A percentile compares a stretch with the other conserved stretches of the same genome.
Conservation (phyloP, 2,113 vertebrate species). For the Elachura formosa region DNA sequence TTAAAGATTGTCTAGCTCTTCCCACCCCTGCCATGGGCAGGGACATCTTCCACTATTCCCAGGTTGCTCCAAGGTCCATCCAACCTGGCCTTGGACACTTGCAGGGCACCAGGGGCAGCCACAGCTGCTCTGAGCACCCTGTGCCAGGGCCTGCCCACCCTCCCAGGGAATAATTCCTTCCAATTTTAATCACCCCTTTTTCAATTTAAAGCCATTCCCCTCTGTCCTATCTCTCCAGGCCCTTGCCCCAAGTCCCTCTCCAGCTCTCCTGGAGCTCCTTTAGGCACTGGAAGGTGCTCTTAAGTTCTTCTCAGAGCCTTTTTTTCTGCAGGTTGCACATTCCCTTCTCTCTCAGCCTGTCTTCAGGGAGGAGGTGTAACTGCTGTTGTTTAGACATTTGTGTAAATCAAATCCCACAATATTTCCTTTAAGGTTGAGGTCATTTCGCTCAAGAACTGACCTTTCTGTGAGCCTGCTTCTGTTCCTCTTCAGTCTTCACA, state of each 20-base stretch:
- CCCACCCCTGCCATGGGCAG: neutral
- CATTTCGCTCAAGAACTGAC: neutral
- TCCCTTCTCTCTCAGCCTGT: neutral
- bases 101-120: neutral
- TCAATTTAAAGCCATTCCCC: neutral
- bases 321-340: neutral
- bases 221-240: neutral
- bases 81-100: neutral
- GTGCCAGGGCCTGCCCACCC: neutral
- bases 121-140: neutral
- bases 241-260: neutral
- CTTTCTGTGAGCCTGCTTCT: neutral
- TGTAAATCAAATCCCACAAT: neutral
- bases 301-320: neutral
- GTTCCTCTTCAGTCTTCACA: neutral
- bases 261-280: neutral
- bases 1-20: neutral
- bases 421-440: neutral
- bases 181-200: neutral
- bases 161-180: neutral
- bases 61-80: neutral
- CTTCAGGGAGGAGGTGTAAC: neutral
- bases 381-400: neutral
- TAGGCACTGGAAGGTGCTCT: neutral
- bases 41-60: neutral